Evolutionary conservation across 2,113 vertebrate genomes (phyloP), one percentile per base, ranked within the genome.

Genomic region (Theristicus caerulescens): DNA sequence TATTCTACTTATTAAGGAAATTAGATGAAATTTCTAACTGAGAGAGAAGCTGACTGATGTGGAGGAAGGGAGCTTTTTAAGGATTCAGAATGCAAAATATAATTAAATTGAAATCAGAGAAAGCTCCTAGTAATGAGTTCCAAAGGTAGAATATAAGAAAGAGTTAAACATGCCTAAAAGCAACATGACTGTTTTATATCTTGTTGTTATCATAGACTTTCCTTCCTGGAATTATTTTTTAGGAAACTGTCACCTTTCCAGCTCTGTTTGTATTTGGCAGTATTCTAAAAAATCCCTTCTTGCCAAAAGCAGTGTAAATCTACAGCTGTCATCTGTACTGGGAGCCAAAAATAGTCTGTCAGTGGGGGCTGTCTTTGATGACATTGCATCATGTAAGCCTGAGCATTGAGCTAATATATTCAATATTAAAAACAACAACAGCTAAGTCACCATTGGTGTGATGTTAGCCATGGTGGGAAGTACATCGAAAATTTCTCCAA

Each of bases 161-260:
- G 79, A 67, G 90, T 91, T 96, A 93, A 96, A 70, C 26, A 42
- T 61, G 76, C 31, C 32, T 88, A 51, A 92, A 73, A 90, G 65
- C 70, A 93, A 55, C 32, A 46, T 0, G 2, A 73, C 55, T 78
- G 78, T 51, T 90, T 93, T 94, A 34, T 95, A 86, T 86, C 95
- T 94, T 85, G 0, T 44, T 95, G 77, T 96, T 93, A 94, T 93
- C 87, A 36, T n/a, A 62, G 82, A 42, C 82, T 94, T 96, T 93
- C 92, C 96, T 97, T 97, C 96, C 96, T 95, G 90, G 70, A 96
- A 97, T 96, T 96, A 94, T 96, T 95, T 96, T 87, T 91, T 97
- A 94, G 85, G 92, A 70, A 96, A 40, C 82, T 87, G 78, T 94
- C 82, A 94, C 87, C 90, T 95, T 96, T 91, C 67, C 82, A 96